phyloP scores from a whole-genome alignment of 2,888 invertebrate species.

The Macrosiphum euphorbiae region DNA sequence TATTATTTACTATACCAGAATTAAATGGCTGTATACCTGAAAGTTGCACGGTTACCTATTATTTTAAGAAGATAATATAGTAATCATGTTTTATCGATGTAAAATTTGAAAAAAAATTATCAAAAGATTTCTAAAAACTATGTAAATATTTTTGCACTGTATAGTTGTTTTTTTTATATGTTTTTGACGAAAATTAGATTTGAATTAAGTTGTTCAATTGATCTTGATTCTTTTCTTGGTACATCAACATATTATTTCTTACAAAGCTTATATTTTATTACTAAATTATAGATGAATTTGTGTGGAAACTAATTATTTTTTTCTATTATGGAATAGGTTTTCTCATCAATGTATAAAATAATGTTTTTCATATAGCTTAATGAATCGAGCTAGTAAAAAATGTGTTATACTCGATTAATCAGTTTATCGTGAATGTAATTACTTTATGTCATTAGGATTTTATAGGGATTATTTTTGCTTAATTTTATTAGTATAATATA shows the following conservation, averaged over 20 bases:
- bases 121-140: background rate
- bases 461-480: slow-evolving; percentile 25
- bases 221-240: background rate
- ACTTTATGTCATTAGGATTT: slow-evolving; percentile 1
- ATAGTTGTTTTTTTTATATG: background rate
- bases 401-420: slow-evolving; percentile 12
- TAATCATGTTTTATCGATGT: background rate
- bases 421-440: slow-evolving; percentile 40
- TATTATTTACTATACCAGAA: background rate
- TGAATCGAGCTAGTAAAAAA: slow-evolving; percentile 18
- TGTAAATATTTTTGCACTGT: background rate
- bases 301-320: background rate
- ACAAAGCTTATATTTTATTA: background rate
- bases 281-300: background rate
- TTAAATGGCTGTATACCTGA: background rate
- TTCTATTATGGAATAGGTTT: background rate
- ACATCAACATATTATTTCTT: background rate
- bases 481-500: slow-evolving; percentile 20
- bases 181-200: background rate
- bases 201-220: background rate
- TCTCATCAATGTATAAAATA: background rate
- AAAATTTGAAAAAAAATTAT: background rate
- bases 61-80: background rate
- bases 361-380: slow-evolving; percentile 2
- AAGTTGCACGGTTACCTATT: background rate